A percentile compares a stretch with the other conserved stretches of the same genome.
phyloP scores from a whole-genome alignment of 2,113 vertebrate species.

The Calonectris borealis region DNA sequence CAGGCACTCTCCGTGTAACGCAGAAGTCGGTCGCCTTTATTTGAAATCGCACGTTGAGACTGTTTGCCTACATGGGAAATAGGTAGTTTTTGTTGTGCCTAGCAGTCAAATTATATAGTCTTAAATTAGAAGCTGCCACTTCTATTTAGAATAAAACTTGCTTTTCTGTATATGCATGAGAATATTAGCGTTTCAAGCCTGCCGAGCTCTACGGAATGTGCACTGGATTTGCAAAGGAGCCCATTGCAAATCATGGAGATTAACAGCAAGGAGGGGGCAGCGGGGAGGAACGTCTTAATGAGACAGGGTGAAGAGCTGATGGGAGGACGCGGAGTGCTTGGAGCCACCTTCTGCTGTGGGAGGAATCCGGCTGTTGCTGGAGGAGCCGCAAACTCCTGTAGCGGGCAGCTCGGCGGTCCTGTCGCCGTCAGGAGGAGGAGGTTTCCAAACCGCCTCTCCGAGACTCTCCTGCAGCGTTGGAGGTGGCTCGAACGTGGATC shows the following conservation, averaged over 20 bases:
- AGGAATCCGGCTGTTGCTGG: background rate
- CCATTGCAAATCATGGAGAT: background rate
- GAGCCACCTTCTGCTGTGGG: background rate
- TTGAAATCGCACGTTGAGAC: background rate
- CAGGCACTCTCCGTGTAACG: background rate
- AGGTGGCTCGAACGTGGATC: background rate
- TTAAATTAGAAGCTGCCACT: constrained; percentile 53
- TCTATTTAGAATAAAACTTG: constrained; percentile 30
- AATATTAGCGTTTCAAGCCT: background rate
- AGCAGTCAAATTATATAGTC: background rate
- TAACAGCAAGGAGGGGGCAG: background rate
- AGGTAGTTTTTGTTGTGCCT: constrained; percentile 57
- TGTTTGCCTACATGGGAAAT: background rate
- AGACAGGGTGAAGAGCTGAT: background rate
- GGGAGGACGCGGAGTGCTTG: background rate
- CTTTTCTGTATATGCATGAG: background rate
- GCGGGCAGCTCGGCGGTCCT: accelerated
- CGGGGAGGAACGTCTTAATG: background rate
- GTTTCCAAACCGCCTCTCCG: background rate
- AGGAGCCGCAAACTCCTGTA: accelerated
- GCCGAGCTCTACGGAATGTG: background rate
- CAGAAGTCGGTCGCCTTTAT: background rate
- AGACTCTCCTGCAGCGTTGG: background rate
- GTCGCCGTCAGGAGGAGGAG: background rate
- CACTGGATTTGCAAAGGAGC: background rate